Conservation (phyloP, 1,140 invertebrate species). For the Piezodorus guildinii region DNA sequence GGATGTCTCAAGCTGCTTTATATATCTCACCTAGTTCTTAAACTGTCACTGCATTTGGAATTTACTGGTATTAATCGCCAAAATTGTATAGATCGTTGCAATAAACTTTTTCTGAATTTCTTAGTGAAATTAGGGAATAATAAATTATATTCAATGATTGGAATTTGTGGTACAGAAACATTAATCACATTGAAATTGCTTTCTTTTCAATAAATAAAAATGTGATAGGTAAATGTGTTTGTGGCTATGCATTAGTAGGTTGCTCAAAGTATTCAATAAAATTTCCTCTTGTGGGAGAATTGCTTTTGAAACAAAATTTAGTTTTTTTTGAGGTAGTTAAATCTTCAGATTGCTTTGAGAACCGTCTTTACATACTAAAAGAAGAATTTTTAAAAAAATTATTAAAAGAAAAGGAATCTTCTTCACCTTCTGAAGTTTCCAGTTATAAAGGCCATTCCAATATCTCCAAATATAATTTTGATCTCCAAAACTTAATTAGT, state of each 20-base stretch:
- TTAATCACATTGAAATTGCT: slow-evolving; percentile 23
- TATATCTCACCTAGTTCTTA: slow-evolving; percentile 30
- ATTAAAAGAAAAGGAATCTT: not conserved
- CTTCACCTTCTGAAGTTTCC: not conserved
- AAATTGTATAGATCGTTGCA: slow-evolving; percentile 23
- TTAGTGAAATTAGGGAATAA: slow-evolving; percentile 25
- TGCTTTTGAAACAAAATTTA: slow-evolving; percentile 16
- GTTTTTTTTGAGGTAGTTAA: not conserved
- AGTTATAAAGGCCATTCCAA: not conserved
- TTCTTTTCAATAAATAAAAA: slow-evolving; percentile 8
- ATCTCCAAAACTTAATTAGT: not conserved
- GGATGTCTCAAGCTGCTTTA: slow-evolving; percentile 25
- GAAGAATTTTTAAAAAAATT: not conserved
- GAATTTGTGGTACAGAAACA: slow-evolving; percentile 16
- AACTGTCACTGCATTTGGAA: slow-evolving; percentile 26
- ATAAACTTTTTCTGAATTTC: slow-evolving; percentile 29
- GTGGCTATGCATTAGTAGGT: slow-evolving; percentile 20
- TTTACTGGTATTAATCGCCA: slow-evolving; percentile 16
- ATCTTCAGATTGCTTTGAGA: no score
- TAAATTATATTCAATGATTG: slow-evolving; percentile 13
- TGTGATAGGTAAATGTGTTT: slow-evolving; percentile 7
- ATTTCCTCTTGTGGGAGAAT: slow-evolving; percentile 15
- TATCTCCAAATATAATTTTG: not conserved
- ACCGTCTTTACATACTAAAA: not conserved
- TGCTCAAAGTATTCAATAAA: not conserved